Evolutionary conservation across 2,797 vertebrate genomes (phyloP), one percentile per base, ranked within the genome.

Genomic region (Urophycis tenuis): DNA sequence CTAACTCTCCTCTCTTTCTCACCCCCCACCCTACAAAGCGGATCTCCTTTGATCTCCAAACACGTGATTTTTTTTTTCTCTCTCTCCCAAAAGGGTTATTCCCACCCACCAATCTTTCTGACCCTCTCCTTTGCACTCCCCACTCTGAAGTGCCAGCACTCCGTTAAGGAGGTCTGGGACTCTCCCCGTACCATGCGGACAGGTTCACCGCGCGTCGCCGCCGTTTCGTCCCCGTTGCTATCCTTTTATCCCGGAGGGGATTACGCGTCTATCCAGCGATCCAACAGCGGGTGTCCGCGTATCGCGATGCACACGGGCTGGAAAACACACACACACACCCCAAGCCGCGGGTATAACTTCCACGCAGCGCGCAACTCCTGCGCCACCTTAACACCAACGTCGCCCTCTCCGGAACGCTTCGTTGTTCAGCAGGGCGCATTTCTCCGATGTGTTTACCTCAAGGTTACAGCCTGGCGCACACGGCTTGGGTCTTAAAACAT

Each of bases 41-140:
- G 90, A 91, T 92, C 92, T 91, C 89, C 91, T 94, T 94, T 93
- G 93, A 94, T 94, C 93, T 93, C 82, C 80, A 89, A 92, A 93
- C 93, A 94, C 93, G 93, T 94, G 93, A 92, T 89, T 89, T 90
- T 87, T 88, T 89, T 81, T 80, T 89, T 81, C 80, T 72, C 84
- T 74, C 85, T 78, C 82, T 85, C 80, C 90, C 89, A 85, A 90
- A 92, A 90, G 92, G 90, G 88, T 85, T 92, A 84, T 92, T 92
- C 87, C 92, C 93, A 89, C 93, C 93, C 93, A 93, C 92, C 89
- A 79, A 83, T 93, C 88, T 86, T 86, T 88, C 88, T 91, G 89
- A 90, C 93, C 92, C 89, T 83, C 90, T 88, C 85, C 85, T 82
- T 77, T 88, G 85, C 91, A 81, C 90, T 91, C 89, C 89, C 87